phyloP scores from a whole-genome alignment of 2,888 invertebrate genomes.

The Xestobium rufovillosum region DNA sequence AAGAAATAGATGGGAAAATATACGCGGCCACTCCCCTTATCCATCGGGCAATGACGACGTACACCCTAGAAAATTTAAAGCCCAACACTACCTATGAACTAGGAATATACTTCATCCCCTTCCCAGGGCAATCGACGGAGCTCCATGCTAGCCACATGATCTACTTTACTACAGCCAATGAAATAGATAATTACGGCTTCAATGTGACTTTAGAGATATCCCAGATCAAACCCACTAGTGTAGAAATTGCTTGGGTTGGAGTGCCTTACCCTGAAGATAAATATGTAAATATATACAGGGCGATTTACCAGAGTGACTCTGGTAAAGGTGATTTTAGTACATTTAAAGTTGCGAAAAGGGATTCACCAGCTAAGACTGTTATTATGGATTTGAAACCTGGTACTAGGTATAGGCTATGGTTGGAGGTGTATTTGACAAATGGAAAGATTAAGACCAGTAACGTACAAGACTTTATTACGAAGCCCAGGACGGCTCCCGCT shows the following conservation, averaged over 20 bases:
- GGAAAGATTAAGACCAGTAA: slow-evolving; percentile 86
- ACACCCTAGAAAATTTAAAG: slow-evolving; percentile 68
- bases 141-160: slow-evolving; percentile 63
- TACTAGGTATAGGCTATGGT: slow-evolving; percentile 79
- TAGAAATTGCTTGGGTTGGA: slow-evolving; percentile 75
- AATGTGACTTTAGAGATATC: slow-evolving; percentile 69
- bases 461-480: slow-evolving; percentile 80
- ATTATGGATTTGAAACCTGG: slow-evolving; percentile 67
- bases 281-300: slow-evolving; percentile 82
- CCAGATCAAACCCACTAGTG: slow-evolving; percentile 66
- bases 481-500: slow-evolving; percentile 55
- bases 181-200: slow-evolving; percentile 75
- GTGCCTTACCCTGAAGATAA: slow-evolving; percentile 85
- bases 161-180: slow-evolving; percentile 63
- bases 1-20: slow-evolving; percentile 72
- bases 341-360: slow-evolving; percentile 68
- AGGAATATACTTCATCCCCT: slow-evolving; percentile 75
- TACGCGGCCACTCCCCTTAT: slow-evolving; percentile 80
- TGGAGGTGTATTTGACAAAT: slow-evolving; percentile 83
- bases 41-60: slow-evolving; percentile 72
- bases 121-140: slow-evolving; percentile 71
- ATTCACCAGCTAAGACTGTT: slow-evolving; percentile 58
- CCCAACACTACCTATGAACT: slow-evolving; percentile 76
- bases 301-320: slow-evolving; percentile 70
- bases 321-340: slow-evolving; percentile 66